phyloP scores from a whole-genome alignment of 2,888 invertebrate genomes.

The Pollenia amentaria region DNA sequence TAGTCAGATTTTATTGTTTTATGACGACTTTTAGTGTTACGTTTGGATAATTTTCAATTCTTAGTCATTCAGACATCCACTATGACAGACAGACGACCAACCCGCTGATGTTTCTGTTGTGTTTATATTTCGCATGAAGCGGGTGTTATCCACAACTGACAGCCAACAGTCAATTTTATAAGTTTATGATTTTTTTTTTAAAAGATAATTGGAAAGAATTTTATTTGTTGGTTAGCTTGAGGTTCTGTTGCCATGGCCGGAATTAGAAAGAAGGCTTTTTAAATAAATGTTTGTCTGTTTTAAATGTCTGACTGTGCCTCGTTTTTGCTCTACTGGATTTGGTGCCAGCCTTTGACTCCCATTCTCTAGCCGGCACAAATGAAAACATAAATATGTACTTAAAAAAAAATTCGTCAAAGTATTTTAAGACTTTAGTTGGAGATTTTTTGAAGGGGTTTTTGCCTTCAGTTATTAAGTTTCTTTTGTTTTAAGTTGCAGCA shows the following conservation, averaged over 20 bases:
- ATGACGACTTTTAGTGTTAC: slow-evolving; percentile 50
- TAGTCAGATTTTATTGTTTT: slow-evolving; percentile 56
- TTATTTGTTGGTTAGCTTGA: slow-evolving; percentile 23
- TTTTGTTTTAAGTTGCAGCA: slow-evolving; percentile 36
- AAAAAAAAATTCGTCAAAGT: slow-evolving; percentile 18
- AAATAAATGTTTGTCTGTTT: slow-evolving; percentile 40
- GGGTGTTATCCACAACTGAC: slow-evolving; percentile 70
- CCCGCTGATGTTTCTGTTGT: neutral
- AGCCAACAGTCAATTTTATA: slow-evolving; percentile 69
- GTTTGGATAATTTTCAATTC: neutral
- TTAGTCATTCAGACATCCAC: neutral
- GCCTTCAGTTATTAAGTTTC: slow-evolving; percentile 25
- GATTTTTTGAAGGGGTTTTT: slow-evolving; percentile 18
- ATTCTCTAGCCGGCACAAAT: neutral
- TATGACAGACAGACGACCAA: neutral
- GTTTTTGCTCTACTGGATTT: neutral
- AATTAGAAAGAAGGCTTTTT: neutral
- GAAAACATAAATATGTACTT: neutral
- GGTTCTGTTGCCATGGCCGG: slow-evolving; percentile 32
- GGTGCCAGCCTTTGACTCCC: slow-evolving; percentile 3
- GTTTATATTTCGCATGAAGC: slow-evolving; percentile 31
- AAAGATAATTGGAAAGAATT: slow-evolving; percentile 69
- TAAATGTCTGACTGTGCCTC: slow-evolving; percentile 4
- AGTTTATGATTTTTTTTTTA: slow-evolving; percentile 69
- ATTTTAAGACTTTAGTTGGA: slow-evolving; percentile 24